Evolutionary conservation across 2,797 vertebrate genomes (phyloP), one percentile per base, ranked within the genome.

Genomic region (Gephyroberyx darwinii): DNA sequence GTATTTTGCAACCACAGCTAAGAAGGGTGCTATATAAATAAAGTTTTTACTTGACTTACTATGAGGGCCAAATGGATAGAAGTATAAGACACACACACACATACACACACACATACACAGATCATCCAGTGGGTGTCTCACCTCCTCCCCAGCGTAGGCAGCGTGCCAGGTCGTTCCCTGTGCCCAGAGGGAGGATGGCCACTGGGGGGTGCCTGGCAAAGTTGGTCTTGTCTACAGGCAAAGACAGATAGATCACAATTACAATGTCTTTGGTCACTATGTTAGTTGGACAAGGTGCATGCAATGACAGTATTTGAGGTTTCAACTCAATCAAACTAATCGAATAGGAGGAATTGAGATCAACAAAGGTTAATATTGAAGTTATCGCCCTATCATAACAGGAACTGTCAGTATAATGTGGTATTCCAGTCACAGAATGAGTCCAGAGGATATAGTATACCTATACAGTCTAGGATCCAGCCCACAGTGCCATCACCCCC

Each of bases 71-170:
- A 54, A 35, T 37, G 62, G 9, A 58, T 22, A 65, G n/a, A 17
- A 1, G 1, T 43, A 65, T 26, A 71, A 64, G 31, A 54, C 9
- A 10, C 60, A 65, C 50, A 56, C 50, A 73, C 47, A 37, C 66
- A 68, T 31, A 68, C 30, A 68, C 62, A 75, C 48, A 56, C 33
- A 81, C 26, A 45, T 8, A 57, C 33, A 66, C 69, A 48, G 53
- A 64, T 3, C 17, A 22, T 8, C 7, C 2, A 60, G 33, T 1
- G 31, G 61, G 35, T 9, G 53, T 53, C 95, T 95, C 88, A 98
- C 97, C 97, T 96, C 96, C 96, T 89, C 97, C 97, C 97, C 97
- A 98, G 86, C 95, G 96, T 74, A 98, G 93, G 84, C 96, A 98
- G 63, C 97, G 93, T 1, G 97, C 96, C 51, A 98, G 93, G 92